phyloP scores from a whole-genome alignment of 2,113 vertebrate species.

The Callospermophilus lateralis region DNA sequence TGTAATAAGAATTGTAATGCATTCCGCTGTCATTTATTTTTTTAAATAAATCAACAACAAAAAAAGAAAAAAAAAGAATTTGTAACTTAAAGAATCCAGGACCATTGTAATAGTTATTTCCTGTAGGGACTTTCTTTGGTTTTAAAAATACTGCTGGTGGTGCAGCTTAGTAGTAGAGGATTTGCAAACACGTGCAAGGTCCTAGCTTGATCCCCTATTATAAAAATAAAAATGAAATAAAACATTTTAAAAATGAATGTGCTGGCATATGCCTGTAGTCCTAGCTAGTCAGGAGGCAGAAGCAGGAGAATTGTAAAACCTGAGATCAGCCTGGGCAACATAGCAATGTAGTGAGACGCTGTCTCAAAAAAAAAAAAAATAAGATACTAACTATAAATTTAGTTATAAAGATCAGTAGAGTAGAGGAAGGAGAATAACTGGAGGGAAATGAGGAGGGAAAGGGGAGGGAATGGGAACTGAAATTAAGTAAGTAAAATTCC shows the following conservation, averaged over 20 bases:
- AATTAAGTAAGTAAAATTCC: no score
- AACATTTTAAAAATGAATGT: neutral
- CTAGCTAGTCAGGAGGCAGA: neutral
- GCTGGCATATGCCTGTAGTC: neutral
- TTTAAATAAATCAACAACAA: no score
- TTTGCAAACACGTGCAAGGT: neutral
- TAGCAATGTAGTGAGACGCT: neutral
- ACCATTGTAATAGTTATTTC: neutral
- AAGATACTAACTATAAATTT: neutral
- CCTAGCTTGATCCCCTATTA: neutral
- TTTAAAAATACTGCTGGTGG: neutral
- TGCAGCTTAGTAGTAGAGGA: neutral
- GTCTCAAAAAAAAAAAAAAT: neutral
- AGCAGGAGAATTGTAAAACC: neutral
- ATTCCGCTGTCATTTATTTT: no score
- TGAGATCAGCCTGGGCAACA: neutral
- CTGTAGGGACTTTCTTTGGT: neutral
- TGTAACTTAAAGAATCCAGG: neutral
- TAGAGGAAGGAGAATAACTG: no score
- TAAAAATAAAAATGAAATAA: neutral
- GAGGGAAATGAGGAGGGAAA: no score
- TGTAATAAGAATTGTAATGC: no score
- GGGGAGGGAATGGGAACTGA: no score
- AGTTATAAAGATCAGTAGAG: no score
- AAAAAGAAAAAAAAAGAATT: neutral